phyloP scores from a whole-genome alignment of 2,888 invertebrate genomes.

The Drosophila aldrichi region DNA sequence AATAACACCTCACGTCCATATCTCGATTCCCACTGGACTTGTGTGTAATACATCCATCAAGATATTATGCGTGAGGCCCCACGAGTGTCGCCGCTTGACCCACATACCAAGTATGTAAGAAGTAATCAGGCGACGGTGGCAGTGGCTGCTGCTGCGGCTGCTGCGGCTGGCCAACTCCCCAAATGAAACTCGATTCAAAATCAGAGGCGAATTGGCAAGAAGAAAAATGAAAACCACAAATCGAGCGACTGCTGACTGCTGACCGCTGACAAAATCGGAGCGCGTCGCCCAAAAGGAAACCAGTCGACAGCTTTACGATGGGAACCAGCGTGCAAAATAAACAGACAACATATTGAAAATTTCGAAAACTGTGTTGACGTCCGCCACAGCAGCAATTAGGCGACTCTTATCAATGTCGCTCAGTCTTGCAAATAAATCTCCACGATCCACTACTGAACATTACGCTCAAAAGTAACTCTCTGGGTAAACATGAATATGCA shows the following conservation, averaged over 20 bases:
- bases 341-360: conserved; percentile 53
- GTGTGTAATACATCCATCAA: conserved; percentile 61
- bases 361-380: conserved; percentile 70
- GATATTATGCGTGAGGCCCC: conserved; percentile 57
- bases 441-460: conserved; percentile 55
- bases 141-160: conserved; percentile 24
- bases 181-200: conserved; percentile 68
- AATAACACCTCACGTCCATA: conserved; percentile 61
- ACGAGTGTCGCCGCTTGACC: conserved; percentile 71
- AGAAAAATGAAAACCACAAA: conserved; percentile 12
- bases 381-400: conserved; percentile 72
- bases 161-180: conserved; percentile 51
- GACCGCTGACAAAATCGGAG: conserved; percentile 74
- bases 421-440: conserved; percentile 63
- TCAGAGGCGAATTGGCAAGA: conserved; percentile 55
- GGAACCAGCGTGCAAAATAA: conserved; percentile 55
- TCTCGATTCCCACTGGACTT: conserved; percentile 43
- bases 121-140: conserved; percentile 35
- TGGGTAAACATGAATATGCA: conserved; percentile 37
- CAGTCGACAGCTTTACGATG: conserved; percentile 75
- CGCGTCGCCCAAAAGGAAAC: conserved; percentile 77
- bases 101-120: conserved; percentile 63
- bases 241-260: conserved; percentile 43
- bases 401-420: conserved; percentile 65
- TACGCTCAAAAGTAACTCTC: conserved; percentile 21